phyloP scores from a whole-genome alignment of 2,797 vertebrate genomes.

The Anguilla marmorata region DNA sequence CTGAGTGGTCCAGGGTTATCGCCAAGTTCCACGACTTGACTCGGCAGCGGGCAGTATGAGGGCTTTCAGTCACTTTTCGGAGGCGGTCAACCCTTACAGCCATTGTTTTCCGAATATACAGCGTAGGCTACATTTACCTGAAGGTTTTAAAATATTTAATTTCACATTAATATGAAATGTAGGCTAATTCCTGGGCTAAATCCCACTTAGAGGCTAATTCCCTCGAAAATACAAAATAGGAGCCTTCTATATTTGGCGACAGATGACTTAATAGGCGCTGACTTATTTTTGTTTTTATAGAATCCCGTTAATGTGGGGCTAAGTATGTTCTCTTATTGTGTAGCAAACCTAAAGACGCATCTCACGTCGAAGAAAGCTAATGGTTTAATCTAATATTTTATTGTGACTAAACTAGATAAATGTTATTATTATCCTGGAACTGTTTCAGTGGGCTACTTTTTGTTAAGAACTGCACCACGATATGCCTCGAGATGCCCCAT shows the following conservation, averaged over 20 bases:
- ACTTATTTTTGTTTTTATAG: not conserved
- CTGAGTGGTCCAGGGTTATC: constrained; percentile 26
- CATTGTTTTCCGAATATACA: too few relatives aligned
- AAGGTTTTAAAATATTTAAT: too few relatives aligned
- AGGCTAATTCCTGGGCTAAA: too few relatives aligned
- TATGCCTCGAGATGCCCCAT: not conserved
- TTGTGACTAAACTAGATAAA: not conserved
- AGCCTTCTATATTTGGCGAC: not conserved
- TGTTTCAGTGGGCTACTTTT: not conserved
- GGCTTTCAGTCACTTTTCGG: too few relatives aligned
- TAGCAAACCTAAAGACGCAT: not conserved
- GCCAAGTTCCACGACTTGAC: not conserved
- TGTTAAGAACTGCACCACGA: not conserved
- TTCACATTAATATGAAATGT: too few relatives aligned
- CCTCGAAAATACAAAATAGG: not conserved
- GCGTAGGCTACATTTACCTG: too few relatives aligned
- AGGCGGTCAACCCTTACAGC: too few relatives aligned
- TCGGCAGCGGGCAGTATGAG: not conserved
- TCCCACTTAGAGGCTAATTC: not conserved
- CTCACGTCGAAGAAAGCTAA: too few relatives aligned
- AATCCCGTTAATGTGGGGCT: too few relatives aligned
- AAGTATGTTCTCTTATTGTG: too few relatives aligned
- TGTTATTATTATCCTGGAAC: not conserved
- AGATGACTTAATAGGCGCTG: not conserved
- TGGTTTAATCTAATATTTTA: too few relatives aligned